Evolutionary conservation across 2,888 invertebrate genomes (phyloP).

Genomic region (Plebejus anna): DNA sequence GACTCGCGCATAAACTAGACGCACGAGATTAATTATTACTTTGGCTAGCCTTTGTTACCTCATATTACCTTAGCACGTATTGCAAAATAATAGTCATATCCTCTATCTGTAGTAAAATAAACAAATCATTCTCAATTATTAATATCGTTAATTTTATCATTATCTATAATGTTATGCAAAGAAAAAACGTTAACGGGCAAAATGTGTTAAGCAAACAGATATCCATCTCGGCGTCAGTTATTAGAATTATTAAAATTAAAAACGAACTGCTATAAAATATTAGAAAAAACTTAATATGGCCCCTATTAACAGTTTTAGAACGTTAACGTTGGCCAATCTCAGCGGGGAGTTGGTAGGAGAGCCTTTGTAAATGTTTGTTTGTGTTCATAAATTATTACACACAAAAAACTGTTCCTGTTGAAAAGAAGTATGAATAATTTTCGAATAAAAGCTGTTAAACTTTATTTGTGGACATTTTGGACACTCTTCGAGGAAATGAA

Average conservation of each 20-base stretch:
- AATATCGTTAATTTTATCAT: constrained; percentile 1
- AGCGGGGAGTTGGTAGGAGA: constrained; percentile 62
- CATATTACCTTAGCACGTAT: neutral
- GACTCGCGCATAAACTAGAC: constrained; percentile 22
- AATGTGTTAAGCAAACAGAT: constrained; percentile 10
- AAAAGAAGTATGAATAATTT: constrained; percentile 18
- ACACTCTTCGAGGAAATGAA: constrained; percentile 4
- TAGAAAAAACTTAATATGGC: constrained; percentile 39
- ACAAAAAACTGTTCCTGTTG: constrained; percentile 25
- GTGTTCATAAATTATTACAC: constrained; percentile 57
- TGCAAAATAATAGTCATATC: neutral
- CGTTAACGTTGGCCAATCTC: constrained; percentile 52
- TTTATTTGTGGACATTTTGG: constrained; percentile 11
- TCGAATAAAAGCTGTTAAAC: neutral
- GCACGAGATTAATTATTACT: constrained; percentile 2
- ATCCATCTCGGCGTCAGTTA: constrained; percentile 2
- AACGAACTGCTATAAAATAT: constrained; percentile 9
- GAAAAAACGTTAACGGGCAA: constrained; percentile 9
- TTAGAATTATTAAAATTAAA: constrained; percentile 13
- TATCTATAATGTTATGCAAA: constrained; percentile 14
- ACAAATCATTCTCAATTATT: neutral
- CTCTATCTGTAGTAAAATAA: neutral
- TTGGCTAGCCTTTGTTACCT: neutral
- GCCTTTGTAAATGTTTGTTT: constrained; percentile 48
- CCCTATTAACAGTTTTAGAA: constrained; percentile 53